Evolutionary conservation across 53 echinoderm and acorn worm species (phyloP), one percentile per base, ranked within the genome.

Genomic region (Glandiceps talaboti): DNA sequence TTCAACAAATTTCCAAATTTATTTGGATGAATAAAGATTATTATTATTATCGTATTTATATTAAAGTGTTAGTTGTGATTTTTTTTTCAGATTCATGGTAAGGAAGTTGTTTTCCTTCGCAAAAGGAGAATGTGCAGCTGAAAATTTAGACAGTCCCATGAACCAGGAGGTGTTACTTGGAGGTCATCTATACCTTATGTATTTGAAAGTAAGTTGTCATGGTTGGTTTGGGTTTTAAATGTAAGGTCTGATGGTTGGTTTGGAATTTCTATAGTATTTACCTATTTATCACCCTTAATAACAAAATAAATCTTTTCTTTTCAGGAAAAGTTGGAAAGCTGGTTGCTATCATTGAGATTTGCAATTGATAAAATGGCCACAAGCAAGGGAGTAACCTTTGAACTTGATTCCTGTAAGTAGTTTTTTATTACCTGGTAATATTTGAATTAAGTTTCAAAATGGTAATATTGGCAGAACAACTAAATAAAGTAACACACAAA

Each of bases 71-170:
- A 0, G 64, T 45, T 45, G 6, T 6, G 6, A 45, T 45, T 45
- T 6, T 45, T 6, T 20, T 45, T 45, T 45, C 64, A 45, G 64
- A 12, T 45, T 20, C 28, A 95, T 95, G 95, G 85, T 88, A 0
- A 86, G 92, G 74, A 95, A 95, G 84, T 72, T 95, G 77, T 95
- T 92, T 84, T 84, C 90, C 1, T 92, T 95, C 83, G 92, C 84
- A 20, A 88, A 82, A 32, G 95, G 95, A 1, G 86, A 92, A 75
- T 95, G 95, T 76, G 79, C 88, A 25, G 85, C 88, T 1, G 95
- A 95, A 79, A 95, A 90, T 74, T 82, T 90, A 14, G 95, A 95
- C 76, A 95, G 95, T 77, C 90, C 95, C 26, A 95, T 95, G 95
- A 92, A 95, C 76, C 95, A 95, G 74, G 95, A 95, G 75, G 90